phyloP scores from a whole-genome alignment of 2,888 invertebrate species.

The Nineta flava region DNA sequence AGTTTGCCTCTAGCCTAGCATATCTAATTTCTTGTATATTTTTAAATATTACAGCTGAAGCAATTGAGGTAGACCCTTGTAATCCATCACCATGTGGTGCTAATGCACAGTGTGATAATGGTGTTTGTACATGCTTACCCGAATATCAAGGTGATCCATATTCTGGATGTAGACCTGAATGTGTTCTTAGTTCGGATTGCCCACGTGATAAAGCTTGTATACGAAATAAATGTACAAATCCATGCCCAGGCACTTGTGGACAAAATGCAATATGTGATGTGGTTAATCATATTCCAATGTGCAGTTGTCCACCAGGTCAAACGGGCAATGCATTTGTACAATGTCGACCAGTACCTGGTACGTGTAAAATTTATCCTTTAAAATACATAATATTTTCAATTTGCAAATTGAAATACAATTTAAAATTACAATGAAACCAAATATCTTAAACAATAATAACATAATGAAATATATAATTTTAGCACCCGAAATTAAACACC shows the following conservation, averaged over 20 bases:
- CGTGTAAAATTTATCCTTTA: constrained; percentile 8
- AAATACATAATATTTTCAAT: too few species aligned
- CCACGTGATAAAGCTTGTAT: constrained; percentile 49
- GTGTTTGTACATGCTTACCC: constrained; percentile 47
- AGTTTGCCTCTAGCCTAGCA: background rate
- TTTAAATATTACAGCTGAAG: constrained; percentile 10
- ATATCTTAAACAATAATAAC: background rate
- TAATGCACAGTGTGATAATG: constrained; percentile 51
- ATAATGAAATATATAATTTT: constrained; percentile 12
- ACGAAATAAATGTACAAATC: constrained; percentile 53
- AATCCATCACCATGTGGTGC: constrained; percentile 56
- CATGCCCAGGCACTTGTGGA: constrained; percentile 59
- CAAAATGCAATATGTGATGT: constrained; percentile 52
- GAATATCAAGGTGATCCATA: constrained; percentile 57
- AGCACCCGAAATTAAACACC: constrained; percentile 28
- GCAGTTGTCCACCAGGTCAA: constrained; percentile 35
- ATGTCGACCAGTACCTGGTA: constrained; percentile 36
- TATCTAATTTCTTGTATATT: background rate
- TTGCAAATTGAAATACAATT: constrained; percentile 12
- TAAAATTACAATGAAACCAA: constrained; percentile 13
- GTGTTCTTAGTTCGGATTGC: constrained; percentile 52
- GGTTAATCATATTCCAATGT: constrained; percentile 57
- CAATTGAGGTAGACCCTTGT: constrained; percentile 39
- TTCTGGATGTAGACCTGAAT: constrained; percentile 51
- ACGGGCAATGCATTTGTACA: constrained; percentile 56